Base-by-base conservation (phyloP, 1,140 invertebrate species). In the Cyclina sinensis region DNA sequence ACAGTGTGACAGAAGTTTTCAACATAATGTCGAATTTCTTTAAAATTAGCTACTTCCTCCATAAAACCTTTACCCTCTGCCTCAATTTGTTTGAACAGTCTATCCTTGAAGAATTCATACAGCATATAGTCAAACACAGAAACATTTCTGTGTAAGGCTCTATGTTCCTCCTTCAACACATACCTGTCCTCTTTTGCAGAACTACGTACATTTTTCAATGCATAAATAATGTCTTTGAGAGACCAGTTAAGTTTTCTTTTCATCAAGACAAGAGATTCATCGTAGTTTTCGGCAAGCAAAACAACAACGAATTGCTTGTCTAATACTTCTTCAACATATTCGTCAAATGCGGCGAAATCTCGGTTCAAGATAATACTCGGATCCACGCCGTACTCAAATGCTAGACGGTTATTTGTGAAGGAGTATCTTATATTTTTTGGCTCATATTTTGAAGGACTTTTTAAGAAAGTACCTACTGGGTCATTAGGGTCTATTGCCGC, bases 251-350 rank as follows among this genome's bases (percentile, higher is more conserved):
- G 94, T 9, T 95, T 83, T 51, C 96, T 90, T 46, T 92, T 93
- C 68, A 96, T 90, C 2, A 96, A 90, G 54, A 96, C 93, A 46
- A 96, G 90, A 7, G 96, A 96, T 89, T 96, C 96, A 81, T 96
- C 95, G 91, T 96, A 95, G 65, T 94, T 91, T 90, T 96, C 96
- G 1, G 95, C 92, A 27, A 96, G 94, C 95, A 96, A 94, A 30
- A 96, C 95, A 7, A 96, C 91, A 84, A 95, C 94, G 91, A 96
- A 96, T 12, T 70, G 35, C 21, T 62, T 70, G 18, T 90, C 86
- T 24, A 92, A 35, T n/a, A 88, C 86, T 0, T 84, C n/a, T 18
- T 51, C 24, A 0, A 85, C 32, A 24, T 82, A 92, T 48, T 81
- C 35, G 21, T 88, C 48, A 46, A 90, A 90, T 0, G 73, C 54